phyloP scores from a whole-genome alignment of 2,888 invertebrate genomes.

The Eupithecia subfuscata region DNA sequence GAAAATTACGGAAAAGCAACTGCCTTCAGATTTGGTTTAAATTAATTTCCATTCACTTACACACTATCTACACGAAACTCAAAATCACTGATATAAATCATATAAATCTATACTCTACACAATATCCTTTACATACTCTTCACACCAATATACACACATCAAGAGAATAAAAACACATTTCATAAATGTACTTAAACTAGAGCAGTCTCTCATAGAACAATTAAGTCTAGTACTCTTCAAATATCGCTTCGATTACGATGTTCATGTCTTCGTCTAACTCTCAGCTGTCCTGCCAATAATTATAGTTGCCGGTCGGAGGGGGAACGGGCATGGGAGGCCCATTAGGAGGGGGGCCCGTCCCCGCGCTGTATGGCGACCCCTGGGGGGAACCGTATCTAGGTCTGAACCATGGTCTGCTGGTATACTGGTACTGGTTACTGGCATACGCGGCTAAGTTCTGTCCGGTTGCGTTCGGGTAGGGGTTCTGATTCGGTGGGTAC shows the following conservation, averaged over 20 bases:
- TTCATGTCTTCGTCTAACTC: constrained; percentile 63
- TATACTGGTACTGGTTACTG: constrained; percentile 76
- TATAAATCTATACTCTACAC: neutral
- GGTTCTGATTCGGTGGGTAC: constrained; percentile 71
- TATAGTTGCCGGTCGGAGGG: constrained; percentile 73
- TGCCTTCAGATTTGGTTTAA: neutral
- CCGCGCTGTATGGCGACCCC: constrained; percentile 72
- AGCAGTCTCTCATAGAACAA: constrained; percentile 62
- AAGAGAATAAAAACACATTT: constrained; percentile 65
- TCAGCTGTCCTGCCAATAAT: constrained; percentile 81
- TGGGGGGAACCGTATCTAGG: constrained; percentile 77
- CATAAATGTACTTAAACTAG: constrained; percentile 67
- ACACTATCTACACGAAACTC: neutral
- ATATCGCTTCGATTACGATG: constrained; percentile 53
- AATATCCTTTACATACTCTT: constrained; percentile 5
- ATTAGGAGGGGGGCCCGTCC: constrained; percentile 74
- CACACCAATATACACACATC: constrained; percentile 34
- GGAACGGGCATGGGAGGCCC: constrained; percentile 77
- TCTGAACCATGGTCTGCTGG: constrained; percentile 77
- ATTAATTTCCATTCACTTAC: neutral
- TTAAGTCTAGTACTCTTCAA: constrained; percentile 49
- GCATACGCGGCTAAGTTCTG: constrained; percentile 79
- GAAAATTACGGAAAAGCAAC: neutral
- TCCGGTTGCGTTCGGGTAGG: constrained; percentile 78
- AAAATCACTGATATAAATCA: constrained; percentile 1